Evolutionary conservation across 2,888 invertebrate species (phyloP).

Genomic region (Anagyrus pseudococci): DNA sequence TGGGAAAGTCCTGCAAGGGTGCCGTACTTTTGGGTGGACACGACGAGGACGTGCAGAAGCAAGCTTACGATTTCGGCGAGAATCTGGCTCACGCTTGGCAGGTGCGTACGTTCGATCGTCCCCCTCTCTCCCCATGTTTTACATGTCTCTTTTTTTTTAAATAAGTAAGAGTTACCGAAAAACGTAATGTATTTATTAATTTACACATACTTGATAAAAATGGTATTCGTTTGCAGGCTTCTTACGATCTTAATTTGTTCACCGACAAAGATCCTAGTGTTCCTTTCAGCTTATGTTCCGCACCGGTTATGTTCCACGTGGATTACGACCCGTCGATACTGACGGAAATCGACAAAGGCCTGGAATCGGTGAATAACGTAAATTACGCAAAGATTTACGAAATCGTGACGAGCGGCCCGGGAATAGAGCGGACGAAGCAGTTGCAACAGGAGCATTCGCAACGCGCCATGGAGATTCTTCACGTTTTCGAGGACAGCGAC

Average conservation of each 20-base stretch:
- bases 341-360: constrained; percentile 72
- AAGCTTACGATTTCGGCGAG: constrained; percentile 88
- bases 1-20: constrained; percentile 88
- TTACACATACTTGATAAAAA: not conserved
- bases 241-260: constrained; percentile 78
- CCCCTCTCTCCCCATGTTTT: too few relatives aligned
- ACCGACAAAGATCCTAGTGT: constrained; percentile 65
- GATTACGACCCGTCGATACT: constrained; percentile 76
- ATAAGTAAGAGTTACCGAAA: too few relatives aligned
- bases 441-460: constrained; percentile 79
- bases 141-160: constrained; percentile 4
- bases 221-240: constrained; percentile 58
- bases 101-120: constrained; percentile 61
- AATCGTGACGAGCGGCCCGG: constrained; percentile 73
- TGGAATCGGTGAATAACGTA: constrained; percentile 71
- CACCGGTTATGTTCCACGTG: constrained; percentile 84
- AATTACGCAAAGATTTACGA: constrained; percentile 71
- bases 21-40: constrained; percentile 87
- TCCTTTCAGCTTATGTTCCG: constrained; percentile 77
- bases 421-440: constrained; percentile 75
- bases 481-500: constrained; percentile 79
- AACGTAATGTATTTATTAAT: not conserved
- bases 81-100: constrained; percentile 92
- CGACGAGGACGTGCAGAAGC: constrained; percentile 74
- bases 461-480: constrained; percentile 77